Conservation (phyloP, 2,888 invertebrate species). For the Pinctada fucata region DNA sequence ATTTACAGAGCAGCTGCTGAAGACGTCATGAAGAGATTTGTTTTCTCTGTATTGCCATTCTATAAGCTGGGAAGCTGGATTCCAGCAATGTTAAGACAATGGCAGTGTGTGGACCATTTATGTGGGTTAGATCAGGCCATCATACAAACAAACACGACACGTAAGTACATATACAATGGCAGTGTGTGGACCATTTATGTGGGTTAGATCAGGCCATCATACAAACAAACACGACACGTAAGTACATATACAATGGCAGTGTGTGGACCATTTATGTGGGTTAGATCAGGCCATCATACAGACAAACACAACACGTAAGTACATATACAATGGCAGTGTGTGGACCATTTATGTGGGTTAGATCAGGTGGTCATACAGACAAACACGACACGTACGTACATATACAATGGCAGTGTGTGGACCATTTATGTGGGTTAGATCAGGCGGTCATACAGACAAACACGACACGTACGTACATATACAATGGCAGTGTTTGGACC, state of each 20-base stretch:
- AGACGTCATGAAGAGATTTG: slow-evolving; percentile 39
- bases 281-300: no score
- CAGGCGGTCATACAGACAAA: slow-evolving; percentile 47
- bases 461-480: no score
- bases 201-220: no score
- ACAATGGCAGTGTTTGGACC: no score
- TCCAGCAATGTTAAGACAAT: slow-evolving; percentile 51
- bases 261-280: no score
- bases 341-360: slow-evolving; percentile 62
- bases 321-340: slow-evolving; percentile 56
- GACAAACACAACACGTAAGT: no score
- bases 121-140: not conserved
- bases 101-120: not conserved
- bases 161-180: no score
- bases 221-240: no score
- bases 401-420: slow-evolving; percentile 59
- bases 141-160: not conserved
- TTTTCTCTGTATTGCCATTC: slow-evolving; percentile 54
- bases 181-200: no score
- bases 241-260: no score
- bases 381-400: not conserved
- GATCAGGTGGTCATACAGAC: slow-evolving; percentile 52
- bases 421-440: slow-evolving; percentile 62
- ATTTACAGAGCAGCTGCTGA: slow-evolving; percentile 15
- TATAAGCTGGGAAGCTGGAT: slow-evolving; percentile 59